These are phyloP conservation scores for Oithona nana DNA, from an alignment of 2,888 invertebrate species.

Conservation along the genomic window DNA sequence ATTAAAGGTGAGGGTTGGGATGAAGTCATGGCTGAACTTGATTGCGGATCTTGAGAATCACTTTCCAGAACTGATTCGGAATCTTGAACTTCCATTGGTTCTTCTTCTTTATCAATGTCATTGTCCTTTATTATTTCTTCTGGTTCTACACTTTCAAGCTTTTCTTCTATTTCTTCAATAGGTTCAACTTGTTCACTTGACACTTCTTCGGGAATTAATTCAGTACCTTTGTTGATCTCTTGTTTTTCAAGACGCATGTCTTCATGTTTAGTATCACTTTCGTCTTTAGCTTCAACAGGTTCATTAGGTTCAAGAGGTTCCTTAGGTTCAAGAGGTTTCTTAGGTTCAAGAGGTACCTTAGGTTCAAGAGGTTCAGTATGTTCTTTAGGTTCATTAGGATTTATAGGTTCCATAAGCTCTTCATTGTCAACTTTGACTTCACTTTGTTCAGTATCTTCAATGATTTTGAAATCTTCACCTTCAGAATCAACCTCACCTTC, in stretches of 20 bases:
- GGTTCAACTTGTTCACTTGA: background rate
- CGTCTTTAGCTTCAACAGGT: background rate
- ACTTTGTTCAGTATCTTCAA: background rate
- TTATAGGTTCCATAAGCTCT: background rate
- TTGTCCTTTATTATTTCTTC: too few relatives aligned
- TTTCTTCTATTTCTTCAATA: background rate
- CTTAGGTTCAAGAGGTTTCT: background rate
- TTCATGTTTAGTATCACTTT: background rate
- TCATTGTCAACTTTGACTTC: constrained; percentile 8
- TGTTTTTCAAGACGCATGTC: background rate
- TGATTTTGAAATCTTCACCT: constrained; percentile 4
- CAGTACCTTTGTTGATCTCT: background rate
- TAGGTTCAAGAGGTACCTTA: background rate
- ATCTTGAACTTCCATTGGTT: background rate
- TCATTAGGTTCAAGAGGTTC: background rate
- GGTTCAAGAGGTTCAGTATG: background rate
- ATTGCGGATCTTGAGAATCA: background rate
- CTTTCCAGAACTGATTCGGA: background rate
- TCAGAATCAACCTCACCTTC: constrained; percentile 16
- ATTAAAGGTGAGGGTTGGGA: background rate
- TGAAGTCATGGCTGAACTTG: background rate
- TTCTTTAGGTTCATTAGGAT: background rate
- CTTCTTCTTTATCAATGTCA: background rate
- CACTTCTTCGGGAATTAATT: background rate
- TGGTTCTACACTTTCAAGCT: background rate